These are phyloP conservation scores for Glaucomys volans DNA, from an alignment of 2,113 vertebrate genomes.

Conservation along the genomic window DNA sequence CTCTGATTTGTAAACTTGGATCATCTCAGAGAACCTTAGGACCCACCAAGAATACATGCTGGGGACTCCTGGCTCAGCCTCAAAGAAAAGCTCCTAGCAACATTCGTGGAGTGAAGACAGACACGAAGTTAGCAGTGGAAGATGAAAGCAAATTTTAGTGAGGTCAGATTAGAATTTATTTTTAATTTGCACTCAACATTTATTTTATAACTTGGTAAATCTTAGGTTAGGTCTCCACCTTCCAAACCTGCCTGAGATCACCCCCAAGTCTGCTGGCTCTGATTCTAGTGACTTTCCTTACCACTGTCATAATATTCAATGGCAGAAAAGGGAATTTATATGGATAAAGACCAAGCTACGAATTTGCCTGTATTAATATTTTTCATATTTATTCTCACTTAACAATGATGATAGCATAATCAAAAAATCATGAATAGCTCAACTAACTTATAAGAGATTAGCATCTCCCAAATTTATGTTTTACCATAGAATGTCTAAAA, in stretches of 20 bases:
- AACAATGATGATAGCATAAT: slow-evolving; percentile 4
- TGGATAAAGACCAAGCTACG: background rate
- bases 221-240: background rate
- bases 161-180: background rate
- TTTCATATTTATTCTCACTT: slow-evolving; percentile 30
- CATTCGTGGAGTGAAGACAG: background rate
- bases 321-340: slow-evolving; percentile 5
- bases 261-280: background rate
- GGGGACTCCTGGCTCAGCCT: background rate
- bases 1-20: background rate
- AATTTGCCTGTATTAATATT: background rate
- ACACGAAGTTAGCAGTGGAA: background rate
- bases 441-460: slow-evolving; percentile 51
- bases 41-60: background rate
- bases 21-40: background rate
- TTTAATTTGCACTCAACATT: slow-evolving; percentile 28
- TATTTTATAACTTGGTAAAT: slow-evolving; percentile 50
- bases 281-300: background rate
- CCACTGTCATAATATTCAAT: background rate
- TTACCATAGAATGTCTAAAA: background rate
- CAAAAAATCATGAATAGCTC: slow-evolving; percentile 5
- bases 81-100: background rate
- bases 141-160: background rate
- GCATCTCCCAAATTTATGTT: background rate
- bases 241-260: background rate